Percentiles rank a stretch among this genome's conserved stretches.
These are phyloP conservation scores for Linurgus olivaceus DNA, from an alignment of 2,797 vertebrate species.

Conservation along the genomic window DNA sequence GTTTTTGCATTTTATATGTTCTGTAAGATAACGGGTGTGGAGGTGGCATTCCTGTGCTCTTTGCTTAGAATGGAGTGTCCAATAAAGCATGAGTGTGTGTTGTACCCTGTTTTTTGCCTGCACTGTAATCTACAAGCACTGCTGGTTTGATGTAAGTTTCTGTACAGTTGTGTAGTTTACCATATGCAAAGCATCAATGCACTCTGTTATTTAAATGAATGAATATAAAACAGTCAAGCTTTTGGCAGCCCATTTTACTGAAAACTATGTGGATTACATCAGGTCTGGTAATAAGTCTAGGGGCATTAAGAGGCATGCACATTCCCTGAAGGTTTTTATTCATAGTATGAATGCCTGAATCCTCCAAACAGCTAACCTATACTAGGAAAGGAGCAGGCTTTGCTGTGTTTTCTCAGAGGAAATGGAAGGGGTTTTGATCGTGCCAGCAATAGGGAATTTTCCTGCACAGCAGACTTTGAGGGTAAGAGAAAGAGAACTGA, in stretches of 20 bases:
- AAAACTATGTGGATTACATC: background rate
- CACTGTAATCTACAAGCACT: background rate
- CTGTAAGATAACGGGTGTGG: background rate
- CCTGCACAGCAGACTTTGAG: background rate
- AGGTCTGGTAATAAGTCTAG: background rate
- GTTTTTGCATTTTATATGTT: background rate
- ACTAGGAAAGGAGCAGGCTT: background rate
- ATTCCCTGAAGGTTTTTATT: background rate
- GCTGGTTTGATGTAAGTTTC: background rate
- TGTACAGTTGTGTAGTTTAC: background rate
- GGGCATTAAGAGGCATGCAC: background rate
- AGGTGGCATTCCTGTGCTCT: background rate
- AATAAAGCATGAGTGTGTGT: constrained; percentile 29
- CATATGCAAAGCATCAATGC: background rate
- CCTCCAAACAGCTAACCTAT: background rate
- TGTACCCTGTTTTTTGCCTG: background rate
- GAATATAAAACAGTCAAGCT: background rate
- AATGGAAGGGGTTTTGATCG: background rate
- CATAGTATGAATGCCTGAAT: background rate
- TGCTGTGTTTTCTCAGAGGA: background rate
- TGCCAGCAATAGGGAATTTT: background rate
- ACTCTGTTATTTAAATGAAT: background rate
- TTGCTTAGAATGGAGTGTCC: background rate
- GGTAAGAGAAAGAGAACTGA: background rate
- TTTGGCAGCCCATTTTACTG: background rate